Conservation (phyloP, 2,797 vertebrate genomes). For the Fundulus diaphanus region DNA sequence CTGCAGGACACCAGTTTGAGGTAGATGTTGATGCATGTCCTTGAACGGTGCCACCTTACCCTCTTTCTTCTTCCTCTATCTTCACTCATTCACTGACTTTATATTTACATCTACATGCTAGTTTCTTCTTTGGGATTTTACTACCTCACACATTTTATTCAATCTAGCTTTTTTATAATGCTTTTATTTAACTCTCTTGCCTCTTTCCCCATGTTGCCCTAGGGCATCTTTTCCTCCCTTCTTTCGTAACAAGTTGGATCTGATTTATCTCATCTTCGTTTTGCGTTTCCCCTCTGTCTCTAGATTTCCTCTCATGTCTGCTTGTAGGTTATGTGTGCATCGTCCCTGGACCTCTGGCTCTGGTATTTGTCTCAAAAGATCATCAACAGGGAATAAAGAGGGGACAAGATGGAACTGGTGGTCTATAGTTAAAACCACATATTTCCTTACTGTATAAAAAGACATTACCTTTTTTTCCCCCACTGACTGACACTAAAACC, state of each 20-base stretch:
- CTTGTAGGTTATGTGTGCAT: constrained; percentile 21
- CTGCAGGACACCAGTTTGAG: constrained; percentile 28
- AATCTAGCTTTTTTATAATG: background rate
- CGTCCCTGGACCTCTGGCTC: constrained; percentile 37
- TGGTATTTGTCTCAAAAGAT: constrained; percentile 40
- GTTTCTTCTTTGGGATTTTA: background rate
- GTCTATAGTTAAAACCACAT: background rate
- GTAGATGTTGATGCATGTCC: constrained; percentile 30
- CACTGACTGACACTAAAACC: background rate
- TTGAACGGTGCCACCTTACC: constrained; percentile 44
- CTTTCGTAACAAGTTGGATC: background rate
- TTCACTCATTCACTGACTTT: background rate
- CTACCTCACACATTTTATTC: background rate
- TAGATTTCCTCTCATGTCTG: constrained; percentile 19
- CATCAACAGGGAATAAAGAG: constrained; percentile 23
- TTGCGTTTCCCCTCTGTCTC: background rate
- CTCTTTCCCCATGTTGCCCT: constrained; percentile 3
- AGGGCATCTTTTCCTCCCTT: background rate
- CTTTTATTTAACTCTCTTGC: background rate
- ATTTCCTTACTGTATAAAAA: background rate
- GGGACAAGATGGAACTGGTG: background rate
- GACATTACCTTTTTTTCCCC: background rate
- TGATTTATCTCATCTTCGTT: background rate
- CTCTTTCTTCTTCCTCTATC: background rate
- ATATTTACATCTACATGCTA: constrained; percentile 13